Conservation (phyloP, 1,140 invertebrate genomes). For the Bombus cullumanus region DNA sequence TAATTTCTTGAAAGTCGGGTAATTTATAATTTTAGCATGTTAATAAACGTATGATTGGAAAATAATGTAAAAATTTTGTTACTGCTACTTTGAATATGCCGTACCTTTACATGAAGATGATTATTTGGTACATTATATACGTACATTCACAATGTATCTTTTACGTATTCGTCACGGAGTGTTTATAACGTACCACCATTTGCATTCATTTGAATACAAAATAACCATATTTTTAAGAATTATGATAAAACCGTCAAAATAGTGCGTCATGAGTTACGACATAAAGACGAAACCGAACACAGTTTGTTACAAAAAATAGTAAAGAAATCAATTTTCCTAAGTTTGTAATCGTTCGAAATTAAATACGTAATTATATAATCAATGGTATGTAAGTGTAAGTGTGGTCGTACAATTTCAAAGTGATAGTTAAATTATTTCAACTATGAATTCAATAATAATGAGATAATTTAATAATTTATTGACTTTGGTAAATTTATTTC, state of each 20-base stretch:
- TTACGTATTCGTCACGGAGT: neutral
- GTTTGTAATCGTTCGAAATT: neutral
- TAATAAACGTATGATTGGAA: neutral
- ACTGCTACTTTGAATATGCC: neutral
- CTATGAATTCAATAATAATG: neutral
- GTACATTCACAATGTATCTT: neutral
- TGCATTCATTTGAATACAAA: slow-evolving; percentile 1
- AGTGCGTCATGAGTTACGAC: neutral
- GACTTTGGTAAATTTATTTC: slow-evolving; percentile 4
- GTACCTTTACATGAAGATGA: neutral
- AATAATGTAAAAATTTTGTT: neutral
- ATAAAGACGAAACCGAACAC: neutral
- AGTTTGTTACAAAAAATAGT: neutral
- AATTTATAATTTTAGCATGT: neutral
- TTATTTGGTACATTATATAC: neutral
- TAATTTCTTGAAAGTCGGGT: neutral
- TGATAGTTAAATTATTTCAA: neutral
- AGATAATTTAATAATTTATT: neutral
- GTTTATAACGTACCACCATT: slow-evolving; percentile 15
- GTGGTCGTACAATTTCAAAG: neutral
- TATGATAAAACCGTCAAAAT: neutral
- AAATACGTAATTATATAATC: neutral
- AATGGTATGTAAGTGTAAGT: neutral
- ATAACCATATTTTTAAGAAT: neutral
- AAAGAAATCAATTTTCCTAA: neutral